phyloP scores from a whole-genome alignment of 2,797 vertebrate species.

The Cryptoprocta ferox region DNA sequence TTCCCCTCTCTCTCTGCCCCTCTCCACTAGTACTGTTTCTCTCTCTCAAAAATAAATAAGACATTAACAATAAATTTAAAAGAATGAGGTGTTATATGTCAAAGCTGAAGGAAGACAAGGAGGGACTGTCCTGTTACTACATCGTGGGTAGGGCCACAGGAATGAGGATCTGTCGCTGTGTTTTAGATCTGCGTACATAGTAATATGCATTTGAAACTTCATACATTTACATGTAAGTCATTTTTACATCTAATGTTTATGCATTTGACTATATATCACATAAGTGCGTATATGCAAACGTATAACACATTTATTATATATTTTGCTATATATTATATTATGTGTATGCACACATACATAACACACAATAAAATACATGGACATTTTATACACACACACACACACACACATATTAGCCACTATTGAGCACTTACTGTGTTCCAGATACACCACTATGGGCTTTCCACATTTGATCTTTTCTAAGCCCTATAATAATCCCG shows the following conservation, averaged over 20 bases:
- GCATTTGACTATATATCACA: not conserved
- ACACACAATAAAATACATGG: not conserved
- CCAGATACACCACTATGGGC: not conserved
- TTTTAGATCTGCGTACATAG: not conserved
- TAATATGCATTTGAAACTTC: not conserved
- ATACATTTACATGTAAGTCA: not conserved
- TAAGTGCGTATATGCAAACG: not conserved
- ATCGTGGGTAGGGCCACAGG: not conserved
- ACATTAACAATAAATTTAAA: not conserved
- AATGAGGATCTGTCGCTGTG: accelerated
- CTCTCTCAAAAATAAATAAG: too few relatives aligned
- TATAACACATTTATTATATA: not conserved
- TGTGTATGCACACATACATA: too few relatives aligned
- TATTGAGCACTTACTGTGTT: too few relatives aligned
- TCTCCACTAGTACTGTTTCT: too few relatives aligned
- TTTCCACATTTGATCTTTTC: not conserved
- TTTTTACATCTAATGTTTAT: not conserved
- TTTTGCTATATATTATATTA: not conserved
- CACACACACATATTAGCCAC: not conserved
- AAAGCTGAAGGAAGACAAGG: not conserved
- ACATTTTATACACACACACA: not conserved
- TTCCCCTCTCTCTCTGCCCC: too few relatives aligned
- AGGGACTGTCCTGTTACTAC: not conserved
- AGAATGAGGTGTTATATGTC: not conserved
- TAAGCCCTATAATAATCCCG: not conserved